Evolutionary conservation across 2,797 vertebrate genomes (phyloP).

Genomic region (Ctenochaetus hawaiiensis): DNA sequence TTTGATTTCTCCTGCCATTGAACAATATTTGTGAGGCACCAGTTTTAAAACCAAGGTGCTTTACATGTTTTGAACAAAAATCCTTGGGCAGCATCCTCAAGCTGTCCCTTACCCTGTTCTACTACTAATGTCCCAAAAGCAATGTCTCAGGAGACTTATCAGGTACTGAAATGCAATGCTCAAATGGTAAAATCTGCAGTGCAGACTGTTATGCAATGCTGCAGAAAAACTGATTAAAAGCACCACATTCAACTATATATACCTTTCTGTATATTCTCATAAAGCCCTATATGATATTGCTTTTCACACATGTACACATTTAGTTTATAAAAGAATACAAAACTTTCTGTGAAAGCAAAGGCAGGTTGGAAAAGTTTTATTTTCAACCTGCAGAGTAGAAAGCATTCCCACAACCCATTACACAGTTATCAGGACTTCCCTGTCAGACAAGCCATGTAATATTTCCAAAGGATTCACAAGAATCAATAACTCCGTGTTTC

Average conservation of each 20-base stretch:
- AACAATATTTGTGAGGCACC: not conserved
- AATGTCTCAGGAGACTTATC: not conserved
- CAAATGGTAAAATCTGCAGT: not conserved
- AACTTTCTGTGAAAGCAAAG: too few species aligned
- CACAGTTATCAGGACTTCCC: not conserved
- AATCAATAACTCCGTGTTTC: not conserved
- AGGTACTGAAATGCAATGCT: not conserved
- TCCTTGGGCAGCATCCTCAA: not conserved
- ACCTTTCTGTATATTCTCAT: not conserved
- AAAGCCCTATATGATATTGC: not conserved
- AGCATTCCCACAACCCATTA: not conserved
- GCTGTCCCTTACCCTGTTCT: not conserved
- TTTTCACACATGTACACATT: too few species aligned
- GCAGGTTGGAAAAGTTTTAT: too few species aligned
- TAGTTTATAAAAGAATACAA: too few species aligned
- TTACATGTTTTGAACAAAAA: not conserved
- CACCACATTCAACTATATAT: not conserved
- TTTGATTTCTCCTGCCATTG: not conserved
- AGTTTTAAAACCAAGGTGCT: not conserved
- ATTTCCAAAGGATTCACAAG: not conserved
- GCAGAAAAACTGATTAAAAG: not conserved
- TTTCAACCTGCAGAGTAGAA: slow-evolving; percentile 5
- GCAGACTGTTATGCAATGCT: not conserved
- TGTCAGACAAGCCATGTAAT: not conserved
- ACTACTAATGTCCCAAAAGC: not conserved